Evolutionary conservation across 2,113 vertebrate genomes (phyloP), one percentile per base, ranked within the genome.

Genomic region (Platycercus adscitus): DNA sequence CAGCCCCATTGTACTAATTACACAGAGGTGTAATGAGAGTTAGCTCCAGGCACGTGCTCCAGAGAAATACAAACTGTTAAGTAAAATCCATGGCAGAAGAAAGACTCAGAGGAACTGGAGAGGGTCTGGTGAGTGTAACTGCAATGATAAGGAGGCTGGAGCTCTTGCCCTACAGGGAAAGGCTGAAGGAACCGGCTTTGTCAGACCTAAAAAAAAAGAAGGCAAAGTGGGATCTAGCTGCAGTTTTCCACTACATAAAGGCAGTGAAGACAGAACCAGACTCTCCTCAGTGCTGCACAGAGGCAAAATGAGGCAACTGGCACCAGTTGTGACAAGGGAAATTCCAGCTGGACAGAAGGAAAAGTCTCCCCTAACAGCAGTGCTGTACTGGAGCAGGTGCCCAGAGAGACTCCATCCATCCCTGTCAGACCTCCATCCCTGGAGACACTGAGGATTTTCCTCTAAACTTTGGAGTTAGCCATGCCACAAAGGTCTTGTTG

Each of bases 1-100:
- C 28, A 76, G 14, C 2, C 28, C n/a, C 0, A 0, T 68, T 86
- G 58, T 37, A 21, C 31, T 46, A 68, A 86, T 28, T 41, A 28
- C 0, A 0, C n/a, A 68, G 47, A 12, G 11, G 6, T 47, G 29
- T 49, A 61, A 81, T 4, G 20, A 58, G 50, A 63, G 35, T 37
- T 28, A 13, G 15, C 26, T 65, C 21, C 43, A 49, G 43, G 35
- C 23, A 49, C 3, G 3, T 61, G 49, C 60, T 56, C 31, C 43
- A 66, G 73, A 73, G 44, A 52, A 84, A 89, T 23, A 14, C 20
- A 37, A 20, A 20, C 35, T 5, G 1, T 50, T 56, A 13, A 28
- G n/a, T 29, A 49, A 47, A 89, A 23, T 49, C 35, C 13, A 52
- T 15, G 44, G 39, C 20, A 37, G 24, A 70, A 66, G 77, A 69